Percentiles rank a stretch among this genome's conserved stretches.
phyloP scores from a whole-genome alignment of 1,140 invertebrate species.

The Orchesella cincta region DNA sequence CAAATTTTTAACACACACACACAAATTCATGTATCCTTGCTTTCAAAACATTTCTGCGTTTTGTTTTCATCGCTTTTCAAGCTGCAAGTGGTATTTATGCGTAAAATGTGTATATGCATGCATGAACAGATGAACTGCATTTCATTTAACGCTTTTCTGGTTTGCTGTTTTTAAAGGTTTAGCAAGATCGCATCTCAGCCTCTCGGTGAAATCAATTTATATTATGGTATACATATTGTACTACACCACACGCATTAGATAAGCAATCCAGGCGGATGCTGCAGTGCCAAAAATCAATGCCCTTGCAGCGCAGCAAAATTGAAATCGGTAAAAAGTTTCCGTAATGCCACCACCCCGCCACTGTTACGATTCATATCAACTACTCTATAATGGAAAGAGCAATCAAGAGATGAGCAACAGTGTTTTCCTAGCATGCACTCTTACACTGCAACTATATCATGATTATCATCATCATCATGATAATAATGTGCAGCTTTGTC shows the following conservation, averaged over 20 bases:
- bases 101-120: background rate
- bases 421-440: background rate
- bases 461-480: background rate
- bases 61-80: background rate
- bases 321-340: too few species aligned
- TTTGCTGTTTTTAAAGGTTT: too few species aligned
- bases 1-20: background rate
- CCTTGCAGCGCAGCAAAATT: too few species aligned
- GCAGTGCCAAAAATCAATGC: too few species aligned
- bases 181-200: too few species aligned
- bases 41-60: background rate
- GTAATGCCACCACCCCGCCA: background rate
- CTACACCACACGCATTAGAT: too few species aligned
- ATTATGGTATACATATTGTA: too few species aligned
- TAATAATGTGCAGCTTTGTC: slow-evolving; percentile 9
- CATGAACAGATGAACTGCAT: background rate
- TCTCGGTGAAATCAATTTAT: too few species aligned
- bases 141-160: background rate
- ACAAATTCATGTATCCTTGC: background rate
- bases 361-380: too few species aligned
- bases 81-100: background rate
- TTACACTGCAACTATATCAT: background rate
- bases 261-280: too few species aligned
- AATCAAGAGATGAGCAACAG: slow-evolving; percentile 14
- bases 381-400: background rate